Percentiles rank a stretch among this genome's conserved stretches.
These are phyloP conservation scores for Periophthalmus magnuspinnatus DNA, from an alignment of 2,797 vertebrate genomes.

Conservation along the genomic window DNA sequence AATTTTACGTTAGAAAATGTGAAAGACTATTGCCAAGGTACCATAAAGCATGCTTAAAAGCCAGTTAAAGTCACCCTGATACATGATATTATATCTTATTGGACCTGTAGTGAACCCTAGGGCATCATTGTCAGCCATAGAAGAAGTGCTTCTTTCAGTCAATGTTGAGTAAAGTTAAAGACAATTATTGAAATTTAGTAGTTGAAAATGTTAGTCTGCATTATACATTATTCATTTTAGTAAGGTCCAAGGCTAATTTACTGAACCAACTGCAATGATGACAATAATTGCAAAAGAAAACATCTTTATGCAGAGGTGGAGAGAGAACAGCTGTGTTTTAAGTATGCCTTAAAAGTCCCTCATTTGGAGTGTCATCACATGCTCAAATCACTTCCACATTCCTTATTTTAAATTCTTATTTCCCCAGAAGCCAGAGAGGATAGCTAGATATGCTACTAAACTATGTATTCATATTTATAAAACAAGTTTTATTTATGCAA, in stretches of 20 bases:
- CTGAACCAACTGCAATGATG: conserved; percentile 4
- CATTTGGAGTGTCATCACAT: background rate
- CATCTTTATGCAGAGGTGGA: conserved; percentile 2
- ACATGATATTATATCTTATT: too few species aligned
- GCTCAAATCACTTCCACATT: conserved; percentile 1
- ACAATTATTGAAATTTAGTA: background rate
- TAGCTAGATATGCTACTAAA: background rate
- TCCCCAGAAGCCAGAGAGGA: background rate
- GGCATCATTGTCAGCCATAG: too few species aligned
- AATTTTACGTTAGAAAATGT: too few species aligned
- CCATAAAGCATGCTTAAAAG: too few species aligned
- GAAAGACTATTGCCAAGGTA: too few species aligned
- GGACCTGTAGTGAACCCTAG: too few species aligned
- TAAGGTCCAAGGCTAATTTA: background rate
- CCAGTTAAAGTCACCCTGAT: too few species aligned
- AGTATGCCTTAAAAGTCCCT: background rate
- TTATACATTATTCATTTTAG: background rate
- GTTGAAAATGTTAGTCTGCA: background rate
- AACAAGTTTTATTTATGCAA: background rate
- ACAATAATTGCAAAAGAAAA: conserved; percentile 5
- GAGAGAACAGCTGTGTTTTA: conserved; percentile 5
- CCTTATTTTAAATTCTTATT: conserved; percentile 1
- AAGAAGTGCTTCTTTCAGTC: too few species aligned
- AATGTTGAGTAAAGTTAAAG: too few species aligned
- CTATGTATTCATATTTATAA: background rate